A percentile compares a stretch with the other conserved stretches of the same genome.
Evolutionary conservation across 2,888 invertebrate genomes (phyloP).

Genomic region (Sympetrum striolatum): DNA sequence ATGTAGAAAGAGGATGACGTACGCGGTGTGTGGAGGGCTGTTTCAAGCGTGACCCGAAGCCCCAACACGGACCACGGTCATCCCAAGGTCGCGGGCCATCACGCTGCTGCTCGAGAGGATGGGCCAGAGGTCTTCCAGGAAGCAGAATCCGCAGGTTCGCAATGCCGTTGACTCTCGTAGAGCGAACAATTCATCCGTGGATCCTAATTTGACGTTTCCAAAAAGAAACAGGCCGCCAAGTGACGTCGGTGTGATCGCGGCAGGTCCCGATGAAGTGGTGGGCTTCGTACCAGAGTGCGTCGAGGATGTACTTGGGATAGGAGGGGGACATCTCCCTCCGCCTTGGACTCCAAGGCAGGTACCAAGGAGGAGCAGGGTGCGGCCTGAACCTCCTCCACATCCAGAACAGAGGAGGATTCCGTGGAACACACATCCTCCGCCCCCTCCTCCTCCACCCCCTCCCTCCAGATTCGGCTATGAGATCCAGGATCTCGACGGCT

Average conservation of each 20-base stretch:
- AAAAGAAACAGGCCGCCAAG: not conserved
- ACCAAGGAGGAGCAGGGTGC: not conserved
- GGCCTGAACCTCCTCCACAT: conserved; percentile 49
- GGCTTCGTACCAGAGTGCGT: conserved; percentile 14
- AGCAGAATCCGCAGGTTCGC: conserved; percentile 18
- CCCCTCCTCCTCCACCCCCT: conserved; percentile 17
- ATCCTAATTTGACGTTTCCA: not conserved
- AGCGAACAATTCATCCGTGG: not conserved
- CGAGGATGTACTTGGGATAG: not conserved
- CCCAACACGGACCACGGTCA: not conserved
- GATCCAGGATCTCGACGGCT: conserved; percentile 79
- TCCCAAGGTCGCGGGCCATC: conserved; percentile 17
- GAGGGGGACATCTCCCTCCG: not conserved
- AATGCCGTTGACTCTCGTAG: not conserved
- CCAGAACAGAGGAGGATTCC: conserved; percentile 55
- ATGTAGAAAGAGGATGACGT: not conserved
- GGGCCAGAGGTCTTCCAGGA: conserved; percentile 39
- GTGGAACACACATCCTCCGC: conserved; percentile 51
- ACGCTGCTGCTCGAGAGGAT: not conserved
- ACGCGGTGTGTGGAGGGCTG: not conserved
- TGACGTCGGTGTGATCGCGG: not conserved
- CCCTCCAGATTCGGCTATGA: conserved; percentile 74
- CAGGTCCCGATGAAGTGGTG: conserved; percentile 21
- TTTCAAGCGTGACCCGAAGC: conserved; percentile 5
- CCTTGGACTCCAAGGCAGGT: conserved; percentile 3